Evolutionary conservation across 2,797 vertebrate genomes (phyloP).

Genomic region (Rousettus madagascariensis): DNA sequence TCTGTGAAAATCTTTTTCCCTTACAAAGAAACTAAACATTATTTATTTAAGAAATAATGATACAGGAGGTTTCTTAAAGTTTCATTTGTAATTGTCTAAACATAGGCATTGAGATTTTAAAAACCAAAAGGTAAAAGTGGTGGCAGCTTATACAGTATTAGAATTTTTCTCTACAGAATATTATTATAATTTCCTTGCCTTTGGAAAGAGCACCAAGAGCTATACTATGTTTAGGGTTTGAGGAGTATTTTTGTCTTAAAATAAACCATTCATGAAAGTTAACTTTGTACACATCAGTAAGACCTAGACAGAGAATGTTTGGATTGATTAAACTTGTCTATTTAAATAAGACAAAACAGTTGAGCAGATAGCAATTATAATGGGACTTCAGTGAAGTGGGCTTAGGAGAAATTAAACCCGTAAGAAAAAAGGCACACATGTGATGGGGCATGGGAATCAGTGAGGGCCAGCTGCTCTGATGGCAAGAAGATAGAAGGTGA

Average conservation of each 20-base stretch:
- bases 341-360: constrained; percentile 51
- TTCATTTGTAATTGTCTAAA: constrained; percentile 42
- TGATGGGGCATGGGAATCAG: not conserved
- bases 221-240: constrained; percentile 36
- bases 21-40: constrained; percentile 22
- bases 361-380: constrained; percentile 45
- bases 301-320: constrained; percentile 50
- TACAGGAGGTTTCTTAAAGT: constrained; percentile 28
- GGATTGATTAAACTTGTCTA: constrained; percentile 52
- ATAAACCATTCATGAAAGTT: constrained; percentile 46
- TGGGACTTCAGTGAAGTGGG: not conserved
- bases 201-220: constrained; percentile 40
- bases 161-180: constrained; percentile 28
- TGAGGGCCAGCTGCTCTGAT: not conserved
- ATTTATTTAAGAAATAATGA: constrained; percentile 44
- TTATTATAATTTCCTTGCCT: constrained; percentile 43
- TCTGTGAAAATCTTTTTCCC: constrained; percentile 9
- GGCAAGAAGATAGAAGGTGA: not conserved
- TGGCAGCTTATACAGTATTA: constrained; percentile 27
- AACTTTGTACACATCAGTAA: constrained; percentile 28
- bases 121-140: not conserved
- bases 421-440: not conserved
- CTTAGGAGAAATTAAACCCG: constrained; percentile 46
- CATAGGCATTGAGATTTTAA: not conserved
- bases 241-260: constrained; percentile 52